A percentile compares a stretch with the other conserved stretches of the same genome.
These are phyloP conservation scores for Macrosteles quadrilineatus DNA, from an alignment of 1,140 invertebrate genomes.

Conservation along the genomic window DNA sequence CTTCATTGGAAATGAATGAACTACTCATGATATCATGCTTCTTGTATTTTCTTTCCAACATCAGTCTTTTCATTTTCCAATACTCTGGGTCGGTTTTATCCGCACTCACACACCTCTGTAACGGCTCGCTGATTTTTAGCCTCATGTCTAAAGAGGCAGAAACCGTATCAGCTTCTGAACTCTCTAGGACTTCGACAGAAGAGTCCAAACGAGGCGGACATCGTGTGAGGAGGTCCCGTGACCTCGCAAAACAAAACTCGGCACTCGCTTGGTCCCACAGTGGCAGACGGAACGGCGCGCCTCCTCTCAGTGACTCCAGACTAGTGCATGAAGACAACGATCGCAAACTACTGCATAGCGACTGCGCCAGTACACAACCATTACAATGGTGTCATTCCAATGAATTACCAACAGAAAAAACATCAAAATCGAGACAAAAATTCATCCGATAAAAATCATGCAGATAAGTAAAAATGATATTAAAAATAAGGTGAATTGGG, in stretches of 20 bases:
- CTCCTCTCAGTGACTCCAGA: constrained; percentile 51
- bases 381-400: constrained; percentile 17
- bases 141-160: not conserved
- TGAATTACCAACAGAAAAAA: constrained; percentile 25
- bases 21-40: not conserved
- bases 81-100: constrained; percentile 13
- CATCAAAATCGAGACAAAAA: constrained; percentile 21
- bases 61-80: constrained; percentile 21
- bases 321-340: constrained; percentile 52
- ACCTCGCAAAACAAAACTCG: constrained; percentile 72
- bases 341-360: constrained; percentile 59
- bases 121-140: constrained; percentile 11
- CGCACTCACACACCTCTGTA: constrained; percentile 10
- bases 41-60: constrained; percentile 12
- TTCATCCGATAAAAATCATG: constrained; percentile 31
- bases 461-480: constrained; percentile 30
- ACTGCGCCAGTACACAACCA: constrained; percentile 43
- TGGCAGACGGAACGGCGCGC: constrained; percentile 57
- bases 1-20: constrained; percentile 20
- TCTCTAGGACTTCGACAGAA: constrained; percentile 36
- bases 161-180: constrained; percentile 24
- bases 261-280: constrained; percentile 72
- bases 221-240: constrained; percentile 62
- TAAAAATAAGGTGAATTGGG: constrained; percentile 12
- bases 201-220: constrained; percentile 36